phyloP scores from a whole-genome alignment of 2,888 invertebrate species.

The Cataglyphis altisquamis region DNA sequence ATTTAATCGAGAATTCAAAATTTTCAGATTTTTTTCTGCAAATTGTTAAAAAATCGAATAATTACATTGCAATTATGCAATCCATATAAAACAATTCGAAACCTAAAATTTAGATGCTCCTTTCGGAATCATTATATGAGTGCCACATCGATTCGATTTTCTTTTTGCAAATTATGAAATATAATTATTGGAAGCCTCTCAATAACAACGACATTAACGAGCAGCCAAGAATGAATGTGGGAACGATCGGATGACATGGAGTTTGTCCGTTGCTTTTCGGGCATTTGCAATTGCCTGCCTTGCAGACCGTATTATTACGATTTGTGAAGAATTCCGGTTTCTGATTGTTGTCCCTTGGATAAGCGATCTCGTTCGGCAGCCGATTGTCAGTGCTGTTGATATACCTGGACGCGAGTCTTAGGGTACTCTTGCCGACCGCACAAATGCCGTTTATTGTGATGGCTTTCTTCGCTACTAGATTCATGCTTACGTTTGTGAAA shows the following conservation, averaged over 20 bases:
- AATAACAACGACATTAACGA: not conserved
- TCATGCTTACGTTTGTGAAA: constrained; percentile 78
- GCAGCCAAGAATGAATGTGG: not conserved
- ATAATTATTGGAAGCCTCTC: not conserved
- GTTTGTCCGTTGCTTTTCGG: constrained; percentile 69
- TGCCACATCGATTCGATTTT: no score
- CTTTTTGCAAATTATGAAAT: not conserved
- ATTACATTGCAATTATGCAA: not conserved
- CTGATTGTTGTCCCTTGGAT: constrained; percentile 56
- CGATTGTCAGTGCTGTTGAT: constrained; percentile 76
- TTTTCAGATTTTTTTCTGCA: not conserved
- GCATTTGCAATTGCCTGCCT: constrained; percentile 80
- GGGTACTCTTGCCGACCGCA: constrained; percentile 79
- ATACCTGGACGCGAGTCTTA: constrained; percentile 73
- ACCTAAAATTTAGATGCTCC: not conserved
- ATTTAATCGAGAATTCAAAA: not conserved
- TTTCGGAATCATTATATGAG: not conserved
- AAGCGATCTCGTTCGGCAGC: constrained; percentile 79
- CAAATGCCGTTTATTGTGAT: constrained; percentile 76
- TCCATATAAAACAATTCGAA: not conserved
- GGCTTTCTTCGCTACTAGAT: constrained; percentile 68
- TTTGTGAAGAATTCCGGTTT: constrained; percentile 51
- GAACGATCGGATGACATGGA: not conserved
- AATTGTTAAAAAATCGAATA: not conserved
- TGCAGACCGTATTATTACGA: constrained; percentile 79